These are phyloP conservation scores for Cryptus armator DNA, from an alignment of 2,888 invertebrate genomes.

Conservation along the genomic window DNA sequence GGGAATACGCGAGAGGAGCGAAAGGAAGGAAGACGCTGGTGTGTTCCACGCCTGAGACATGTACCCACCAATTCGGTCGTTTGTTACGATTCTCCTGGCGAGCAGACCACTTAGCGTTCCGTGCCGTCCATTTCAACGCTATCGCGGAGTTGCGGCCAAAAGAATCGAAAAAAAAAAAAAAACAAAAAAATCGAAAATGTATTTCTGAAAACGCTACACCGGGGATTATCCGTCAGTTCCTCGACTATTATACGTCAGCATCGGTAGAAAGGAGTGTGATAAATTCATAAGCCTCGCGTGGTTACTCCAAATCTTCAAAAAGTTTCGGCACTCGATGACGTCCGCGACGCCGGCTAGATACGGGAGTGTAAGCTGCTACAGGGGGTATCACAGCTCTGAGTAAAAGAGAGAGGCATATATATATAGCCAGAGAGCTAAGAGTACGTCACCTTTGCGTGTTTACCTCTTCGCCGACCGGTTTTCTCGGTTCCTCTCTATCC, in stretches of 20 bases:
- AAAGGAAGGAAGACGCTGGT: neutral
- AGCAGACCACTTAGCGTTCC: conserved; percentile 11
- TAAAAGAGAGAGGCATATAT: conserved; percentile 70
- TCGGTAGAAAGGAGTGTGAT: neutral
- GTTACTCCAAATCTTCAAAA: conserved; percentile 73
- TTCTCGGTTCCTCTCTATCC: conserved; percentile 68
- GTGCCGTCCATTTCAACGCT: neutral
- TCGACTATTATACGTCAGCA: neutral
- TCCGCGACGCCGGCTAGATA: conserved; percentile 22
- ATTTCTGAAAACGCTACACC: neutral
- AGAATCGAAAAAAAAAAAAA: neutral
- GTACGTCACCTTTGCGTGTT: conserved; percentile 84
- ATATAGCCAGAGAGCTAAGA: conserved; percentile 71
- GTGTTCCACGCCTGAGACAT: conserved; percentile 10
- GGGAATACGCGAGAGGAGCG: neutral
- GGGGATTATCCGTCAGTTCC: neutral
- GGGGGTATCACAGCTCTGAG: neutral
- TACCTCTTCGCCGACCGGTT: conserved; percentile 83
- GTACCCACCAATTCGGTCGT: conserved; percentile 49
- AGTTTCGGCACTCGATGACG: conserved; percentile 69
- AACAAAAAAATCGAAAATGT: neutral
- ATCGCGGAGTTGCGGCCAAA: neutral
- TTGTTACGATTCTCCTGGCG: conserved; percentile 33
- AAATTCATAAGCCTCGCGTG: conserved; percentile 65
- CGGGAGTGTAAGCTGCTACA: conserved; percentile 6